phyloP scores from a whole-genome alignment of 2,888 invertebrate species.

The Standfussiana lucernea region DNA sequence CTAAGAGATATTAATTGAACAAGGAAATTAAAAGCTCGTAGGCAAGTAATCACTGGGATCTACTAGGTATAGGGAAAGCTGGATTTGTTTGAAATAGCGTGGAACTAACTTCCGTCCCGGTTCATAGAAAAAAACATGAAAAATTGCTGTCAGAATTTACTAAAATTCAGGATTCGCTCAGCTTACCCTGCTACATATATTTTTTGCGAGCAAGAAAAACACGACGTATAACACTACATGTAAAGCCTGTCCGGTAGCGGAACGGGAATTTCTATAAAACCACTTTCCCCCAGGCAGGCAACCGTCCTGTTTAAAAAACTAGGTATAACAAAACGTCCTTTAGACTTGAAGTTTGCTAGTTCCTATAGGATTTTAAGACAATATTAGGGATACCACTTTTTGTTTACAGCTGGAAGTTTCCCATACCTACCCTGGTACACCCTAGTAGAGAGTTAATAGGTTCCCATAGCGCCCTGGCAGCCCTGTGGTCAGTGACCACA shows the following conservation, averaged over 20 bases:
- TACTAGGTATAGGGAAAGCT: neutral
- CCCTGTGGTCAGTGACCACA: slow-evolving; percentile 69
- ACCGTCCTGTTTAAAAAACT: neutral
- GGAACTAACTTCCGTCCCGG: neutral
- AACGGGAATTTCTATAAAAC: slow-evolving; percentile 6
- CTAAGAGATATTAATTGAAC: slow-evolving; percentile 23
- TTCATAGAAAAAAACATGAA: neutral
- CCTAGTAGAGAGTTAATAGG: slow-evolving; percentile 20
- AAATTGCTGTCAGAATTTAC: neutral
- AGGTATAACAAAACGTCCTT: neutral
- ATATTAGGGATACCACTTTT: neutral
- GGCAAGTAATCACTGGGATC: slow-evolving; percentile 2
- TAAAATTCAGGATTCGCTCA: neutral
- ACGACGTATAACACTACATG: neutral
- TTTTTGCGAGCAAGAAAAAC: neutral
- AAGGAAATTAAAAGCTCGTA: slow-evolving; percentile 15
- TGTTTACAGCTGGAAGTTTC: neutral
- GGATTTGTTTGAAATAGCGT: neutral
- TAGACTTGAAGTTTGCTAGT: neutral
- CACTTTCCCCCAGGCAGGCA: neutral
- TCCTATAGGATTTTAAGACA: neutral
- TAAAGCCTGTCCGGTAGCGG: neutral
- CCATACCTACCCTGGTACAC: neutral
- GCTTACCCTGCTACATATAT: too few relatives aligned
- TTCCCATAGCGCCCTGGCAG: slow-evolving; percentile 50